Conservation (phyloP, 2,888 invertebrate genomes). For the Odontocerum albicorne region DNA sequence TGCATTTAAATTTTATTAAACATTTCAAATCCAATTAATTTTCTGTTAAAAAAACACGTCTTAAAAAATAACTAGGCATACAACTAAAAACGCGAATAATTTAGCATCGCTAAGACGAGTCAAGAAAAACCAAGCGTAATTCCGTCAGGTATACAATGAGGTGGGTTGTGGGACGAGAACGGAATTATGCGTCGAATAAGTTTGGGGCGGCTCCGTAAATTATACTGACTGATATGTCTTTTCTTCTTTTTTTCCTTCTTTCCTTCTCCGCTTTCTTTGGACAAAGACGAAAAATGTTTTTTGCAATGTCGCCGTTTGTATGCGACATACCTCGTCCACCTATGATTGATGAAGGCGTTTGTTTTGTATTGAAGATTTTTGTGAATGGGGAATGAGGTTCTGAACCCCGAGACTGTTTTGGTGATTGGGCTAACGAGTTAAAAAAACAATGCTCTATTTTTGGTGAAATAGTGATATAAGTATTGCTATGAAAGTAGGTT, state of each 20-base stretch:
- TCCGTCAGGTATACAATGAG: conserved; percentile 29
- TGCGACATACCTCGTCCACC: not conserved
- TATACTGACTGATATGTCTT: conserved; percentile 25
- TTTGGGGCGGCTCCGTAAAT: conserved; percentile 29
- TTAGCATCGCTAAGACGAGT: too few species aligned
- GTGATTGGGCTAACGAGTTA: too few species aligned
- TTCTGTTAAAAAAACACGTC: too few species aligned
- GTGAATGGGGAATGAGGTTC: conserved; percentile 11
- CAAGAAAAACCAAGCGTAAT: too few species aligned
- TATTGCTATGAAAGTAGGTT: too few species aligned
- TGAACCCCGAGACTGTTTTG: not conserved
- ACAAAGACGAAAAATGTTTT: not conserved
- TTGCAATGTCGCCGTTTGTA: conserved; percentile 4
- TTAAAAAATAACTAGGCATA: too few species aligned
- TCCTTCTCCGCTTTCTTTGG: conserved; percentile 7
- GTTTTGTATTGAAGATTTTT: conserved; percentile 10
- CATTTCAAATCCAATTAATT: too few species aligned
- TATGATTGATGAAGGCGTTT: conserved; percentile 15
- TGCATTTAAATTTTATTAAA: too few species aligned
- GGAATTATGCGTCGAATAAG: conserved; percentile 35
- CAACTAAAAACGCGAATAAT: too few species aligned
- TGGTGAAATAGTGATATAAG: not conserved
- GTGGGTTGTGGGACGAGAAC: conserved; percentile 9
- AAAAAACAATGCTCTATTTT: not conserved
- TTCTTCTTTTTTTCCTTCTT: not conserved